A percentile compares a stretch with the other conserved stretches of the same genome.
These are phyloP conservation scores for Cassiopea xamachana DNA, from an alignment of 30 jellyfish, hydroid and myxozoan genomes.

Conservation along the genomic window DNA sequence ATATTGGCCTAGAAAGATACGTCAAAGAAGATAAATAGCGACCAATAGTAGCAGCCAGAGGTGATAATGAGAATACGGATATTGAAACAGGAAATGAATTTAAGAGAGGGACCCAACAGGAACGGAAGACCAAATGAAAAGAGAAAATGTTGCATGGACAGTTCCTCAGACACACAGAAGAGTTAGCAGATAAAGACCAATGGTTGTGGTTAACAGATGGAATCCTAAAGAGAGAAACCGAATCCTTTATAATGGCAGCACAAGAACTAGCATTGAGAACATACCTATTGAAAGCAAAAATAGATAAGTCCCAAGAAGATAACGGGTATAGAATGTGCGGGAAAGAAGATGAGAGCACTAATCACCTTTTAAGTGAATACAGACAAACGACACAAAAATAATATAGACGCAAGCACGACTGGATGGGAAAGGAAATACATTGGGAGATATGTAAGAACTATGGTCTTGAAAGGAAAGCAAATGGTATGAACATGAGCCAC, in stretches of 20 bases:
- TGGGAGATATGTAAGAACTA: neutral
- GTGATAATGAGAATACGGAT: neutral
- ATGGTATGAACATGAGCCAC: neutral
- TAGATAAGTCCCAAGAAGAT: neutral
- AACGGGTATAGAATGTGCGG: neutral
- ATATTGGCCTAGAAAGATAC: neutral
- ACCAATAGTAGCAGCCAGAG: neutral
- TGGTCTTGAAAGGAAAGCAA: neutral
- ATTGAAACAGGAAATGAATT: neutral
- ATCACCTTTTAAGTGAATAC: neutral
- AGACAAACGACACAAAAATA: neutral
- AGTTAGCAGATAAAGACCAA: neutral
- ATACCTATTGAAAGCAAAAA: neutral
- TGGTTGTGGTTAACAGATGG: neutral
- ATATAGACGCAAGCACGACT: neutral
- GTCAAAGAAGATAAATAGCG: neutral
- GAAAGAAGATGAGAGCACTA: neutral
- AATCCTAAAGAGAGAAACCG: neutral
- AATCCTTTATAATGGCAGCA: neutral
- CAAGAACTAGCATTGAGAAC: constrained; percentile 12
- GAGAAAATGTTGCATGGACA: neutral
- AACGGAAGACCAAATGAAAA: neutral
- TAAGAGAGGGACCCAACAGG: neutral
- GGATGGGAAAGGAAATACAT: neutral
- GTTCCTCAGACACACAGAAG: constrained; percentile 1